Conservation (phyloP, 2,113 vertebrate genomes). For the Notiomystis cincta region DNA sequence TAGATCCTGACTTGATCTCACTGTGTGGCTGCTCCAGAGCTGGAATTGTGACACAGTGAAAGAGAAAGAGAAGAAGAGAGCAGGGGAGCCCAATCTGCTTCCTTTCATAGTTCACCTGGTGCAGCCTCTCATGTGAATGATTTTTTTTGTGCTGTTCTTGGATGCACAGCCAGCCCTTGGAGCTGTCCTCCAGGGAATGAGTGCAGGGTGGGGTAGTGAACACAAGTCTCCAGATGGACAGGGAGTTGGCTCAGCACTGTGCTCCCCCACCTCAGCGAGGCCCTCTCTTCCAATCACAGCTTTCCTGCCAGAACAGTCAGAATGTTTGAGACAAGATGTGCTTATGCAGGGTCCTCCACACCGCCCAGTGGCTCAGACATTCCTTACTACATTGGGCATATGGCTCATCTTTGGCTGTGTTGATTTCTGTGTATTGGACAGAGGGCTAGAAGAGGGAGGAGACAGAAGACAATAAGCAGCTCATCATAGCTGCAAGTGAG, state of each 20-base stretch:
- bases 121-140: fast-evolving
- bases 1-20: neutral
- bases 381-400: neutral
- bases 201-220: neutral
- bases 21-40: neutral
- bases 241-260: neutral
- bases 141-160: neutral
- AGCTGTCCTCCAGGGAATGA: neutral
- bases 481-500: neutral
- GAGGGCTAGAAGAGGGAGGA: neutral
- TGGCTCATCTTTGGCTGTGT: neutral
- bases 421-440: neutral
- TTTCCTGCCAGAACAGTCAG: neutral
- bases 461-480: neutral
- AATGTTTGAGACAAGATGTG: neutral
- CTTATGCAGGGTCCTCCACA: neutral
- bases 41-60: neutral
- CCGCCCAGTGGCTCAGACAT: neutral
- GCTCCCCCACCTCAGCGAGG: fast-evolving
- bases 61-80: neutral
- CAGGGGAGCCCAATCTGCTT: neutral
- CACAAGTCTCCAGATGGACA: neutral
- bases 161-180: neutral
- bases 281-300: neutral
- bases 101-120: neutral